These are phyloP conservation scores for Globodera ellingtonae DNA, from an alignment of 1,140 invertebrate species.

Conservation along the genomic window DNA sequence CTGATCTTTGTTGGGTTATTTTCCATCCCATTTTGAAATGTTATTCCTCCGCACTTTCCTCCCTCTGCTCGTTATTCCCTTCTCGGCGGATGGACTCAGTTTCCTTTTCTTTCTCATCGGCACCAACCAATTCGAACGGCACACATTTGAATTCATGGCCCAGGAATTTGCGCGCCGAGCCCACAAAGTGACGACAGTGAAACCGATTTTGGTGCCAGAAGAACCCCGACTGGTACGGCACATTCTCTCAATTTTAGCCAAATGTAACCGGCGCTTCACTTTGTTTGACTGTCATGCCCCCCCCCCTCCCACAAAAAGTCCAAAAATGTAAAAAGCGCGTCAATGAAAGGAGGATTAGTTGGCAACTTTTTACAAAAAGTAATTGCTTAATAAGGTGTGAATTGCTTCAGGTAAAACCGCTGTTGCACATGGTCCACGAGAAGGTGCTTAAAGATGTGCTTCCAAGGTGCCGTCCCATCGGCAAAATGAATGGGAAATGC, in stretches of 20 bases:
- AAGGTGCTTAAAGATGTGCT: slow-evolving; percentile 62
- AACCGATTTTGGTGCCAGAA: slow-evolving; percentile 64
- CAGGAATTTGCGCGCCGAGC: slow-evolving; percentile 63
- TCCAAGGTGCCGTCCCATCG: slow-evolving; percentile 45
- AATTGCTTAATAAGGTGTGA: slow-evolving; percentile 9
- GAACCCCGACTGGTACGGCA: slow-evolving; percentile 57
- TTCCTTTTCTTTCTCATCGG: slow-evolving; percentile 61
- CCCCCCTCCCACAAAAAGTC: no score
- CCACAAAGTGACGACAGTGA: slow-evolving; percentile 60
- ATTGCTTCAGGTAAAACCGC: slow-evolving; percentile 34
- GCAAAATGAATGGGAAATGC: no score
- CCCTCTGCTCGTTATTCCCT: background rate
- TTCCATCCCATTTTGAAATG: background rate
- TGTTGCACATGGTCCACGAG: slow-evolving; percentile 57
- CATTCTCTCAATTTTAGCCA: background rate
- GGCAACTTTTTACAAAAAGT: background rate
- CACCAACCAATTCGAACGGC: slow-evolving; percentile 62
- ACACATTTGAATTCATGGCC: slow-evolving; percentile 59
- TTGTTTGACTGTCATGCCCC: no score
- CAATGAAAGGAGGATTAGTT: no score
- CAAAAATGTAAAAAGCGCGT: no score
- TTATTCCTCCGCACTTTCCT: background rate
- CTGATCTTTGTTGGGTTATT: background rate
- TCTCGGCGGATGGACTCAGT: slow-evolving; percentile 36
- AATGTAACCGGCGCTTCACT: no score